Percentiles rank a stretch among this genome's conserved stretches.
These are phyloP conservation scores for Ormyrus thymus DNA, from an alignment of 2,888 invertebrate species.

Conservation along the genomic window DNA sequence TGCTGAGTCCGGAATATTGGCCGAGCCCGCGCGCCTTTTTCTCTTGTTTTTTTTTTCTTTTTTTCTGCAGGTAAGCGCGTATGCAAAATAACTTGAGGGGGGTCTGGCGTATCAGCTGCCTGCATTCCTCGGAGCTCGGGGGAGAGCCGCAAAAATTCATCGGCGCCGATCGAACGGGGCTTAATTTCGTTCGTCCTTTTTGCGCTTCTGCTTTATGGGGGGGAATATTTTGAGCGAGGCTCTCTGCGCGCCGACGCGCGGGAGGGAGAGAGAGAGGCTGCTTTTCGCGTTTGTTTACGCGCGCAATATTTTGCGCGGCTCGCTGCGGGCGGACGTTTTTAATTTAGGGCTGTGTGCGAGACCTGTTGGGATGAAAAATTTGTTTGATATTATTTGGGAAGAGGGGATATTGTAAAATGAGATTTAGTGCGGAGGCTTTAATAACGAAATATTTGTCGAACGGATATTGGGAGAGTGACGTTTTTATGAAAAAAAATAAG, in stretches of 20 bases:
- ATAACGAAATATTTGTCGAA: too few species aligned
- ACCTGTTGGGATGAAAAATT: neutral
- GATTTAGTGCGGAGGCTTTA: too few species aligned
- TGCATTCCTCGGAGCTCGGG: neutral
- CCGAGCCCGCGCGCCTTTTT: neutral
- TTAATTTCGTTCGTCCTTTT: conserved; percentile 18
- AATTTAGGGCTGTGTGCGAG: neutral
- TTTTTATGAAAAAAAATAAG: too few species aligned
- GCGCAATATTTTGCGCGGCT: neutral
- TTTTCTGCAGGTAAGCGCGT: conserved; percentile 24
- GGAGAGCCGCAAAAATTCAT: conserved; percentile 21
- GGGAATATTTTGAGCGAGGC: conserved; percentile 5
- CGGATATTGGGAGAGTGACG: too few species aligned
- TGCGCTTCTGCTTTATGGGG: conserved; percentile 13
- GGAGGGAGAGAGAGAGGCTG: conserved; percentile 58
- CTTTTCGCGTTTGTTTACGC: conserved; percentile 15
- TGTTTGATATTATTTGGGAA: too few species aligned
- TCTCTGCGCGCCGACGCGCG: neutral
- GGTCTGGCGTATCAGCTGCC: conserved; percentile 13
- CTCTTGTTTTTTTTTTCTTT: conserved; percentile 4
- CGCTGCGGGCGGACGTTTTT: neutral
- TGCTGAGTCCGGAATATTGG: conserved; percentile 39
- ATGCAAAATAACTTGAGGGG: conserved; percentile 43
- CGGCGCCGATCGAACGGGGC: conserved; percentile 33
- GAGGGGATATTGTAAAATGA: too few species aligned